A percentile compares a stretch with the other conserved stretches of the same genome.
These are phyloP conservation scores for Chromobotia macracanthus DNA, from an alignment of 2,797 vertebrate species.

Conservation along the genomic window DNA sequence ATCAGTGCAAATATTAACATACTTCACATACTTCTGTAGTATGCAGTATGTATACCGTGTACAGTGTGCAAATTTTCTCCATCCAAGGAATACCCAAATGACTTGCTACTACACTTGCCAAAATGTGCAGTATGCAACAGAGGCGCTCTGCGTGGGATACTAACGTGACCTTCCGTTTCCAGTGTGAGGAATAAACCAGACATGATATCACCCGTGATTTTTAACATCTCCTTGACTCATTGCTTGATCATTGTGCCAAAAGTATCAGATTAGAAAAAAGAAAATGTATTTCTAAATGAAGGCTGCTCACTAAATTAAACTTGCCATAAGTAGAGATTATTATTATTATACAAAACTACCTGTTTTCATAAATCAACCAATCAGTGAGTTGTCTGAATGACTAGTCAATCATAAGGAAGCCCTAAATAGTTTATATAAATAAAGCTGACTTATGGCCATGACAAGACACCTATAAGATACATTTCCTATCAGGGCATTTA, in stretches of 20 bases:
- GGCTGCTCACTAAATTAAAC: background rate
- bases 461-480: background rate
- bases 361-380: background rate
- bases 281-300: background rate
- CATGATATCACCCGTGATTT: background rate
- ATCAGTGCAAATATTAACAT: background rate
- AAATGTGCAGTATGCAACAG: background rate
- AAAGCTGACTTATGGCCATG: background rate
- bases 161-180: conserved; percentile 1
- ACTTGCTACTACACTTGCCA: background rate
- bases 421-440: too few relatives aligned
- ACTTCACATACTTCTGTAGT: background rate
- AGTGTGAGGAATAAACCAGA: background rate
- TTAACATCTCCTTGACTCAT: background rate
- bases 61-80: background rate
- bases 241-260: background rate
- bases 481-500: background rate
- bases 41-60: background rate
- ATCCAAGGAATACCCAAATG: background rate
- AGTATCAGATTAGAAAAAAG: background rate
- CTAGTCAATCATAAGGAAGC: background rate
- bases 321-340: background rate
- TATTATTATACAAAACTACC: background rate
- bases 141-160: background rate
- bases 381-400: background rate